Conservation (phyloP, 53 echinoderm and acorn worm species). For the Mesocentrotus franciscanus region DNA sequence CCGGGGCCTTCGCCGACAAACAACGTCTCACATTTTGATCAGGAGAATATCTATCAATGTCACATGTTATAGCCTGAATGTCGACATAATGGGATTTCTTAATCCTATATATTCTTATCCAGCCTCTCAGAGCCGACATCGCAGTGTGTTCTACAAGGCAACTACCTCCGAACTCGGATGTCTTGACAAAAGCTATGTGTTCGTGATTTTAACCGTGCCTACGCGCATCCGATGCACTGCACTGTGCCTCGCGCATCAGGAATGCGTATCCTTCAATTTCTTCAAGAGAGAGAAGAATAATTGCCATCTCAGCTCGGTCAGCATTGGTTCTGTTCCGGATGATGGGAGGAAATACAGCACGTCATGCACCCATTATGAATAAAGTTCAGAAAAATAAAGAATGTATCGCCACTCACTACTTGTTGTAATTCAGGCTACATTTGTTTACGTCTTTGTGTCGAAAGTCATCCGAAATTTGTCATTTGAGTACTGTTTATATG, state of each 20-base stretch:
- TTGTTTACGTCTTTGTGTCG: too few relatives aligned
- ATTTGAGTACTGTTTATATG: too few relatives aligned
- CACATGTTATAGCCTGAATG: too few relatives aligned
- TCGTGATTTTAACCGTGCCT: not conserved
- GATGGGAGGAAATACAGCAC: not conserved
- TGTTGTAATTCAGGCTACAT: too few relatives aligned
- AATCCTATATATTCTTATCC: not conserved
- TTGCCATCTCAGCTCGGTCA: not conserved
- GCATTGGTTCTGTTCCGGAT: not conserved
- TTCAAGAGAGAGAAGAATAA: not conserved
- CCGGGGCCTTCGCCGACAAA: too few relatives aligned
- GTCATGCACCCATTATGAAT: not conserved
- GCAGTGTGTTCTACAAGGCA: not conserved
- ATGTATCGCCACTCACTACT: too few relatives aligned
- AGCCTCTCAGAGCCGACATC: not conserved
- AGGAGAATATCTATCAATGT: too few relatives aligned
- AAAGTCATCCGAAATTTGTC: too few relatives aligned
- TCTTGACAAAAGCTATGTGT: not conserved
- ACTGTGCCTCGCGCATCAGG: not conserved
- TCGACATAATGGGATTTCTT: not conserved
- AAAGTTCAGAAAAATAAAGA: not conserved
- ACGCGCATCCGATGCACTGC: not conserved
- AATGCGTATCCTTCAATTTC: not conserved
- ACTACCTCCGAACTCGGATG: not conserved
- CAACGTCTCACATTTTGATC: too few relatives aligned